Evolutionary conservation across 1,140 invertebrate genomes (phyloP), one percentile per base, ranked within the genome.

Genomic region (Drosophila auraria): DNA sequence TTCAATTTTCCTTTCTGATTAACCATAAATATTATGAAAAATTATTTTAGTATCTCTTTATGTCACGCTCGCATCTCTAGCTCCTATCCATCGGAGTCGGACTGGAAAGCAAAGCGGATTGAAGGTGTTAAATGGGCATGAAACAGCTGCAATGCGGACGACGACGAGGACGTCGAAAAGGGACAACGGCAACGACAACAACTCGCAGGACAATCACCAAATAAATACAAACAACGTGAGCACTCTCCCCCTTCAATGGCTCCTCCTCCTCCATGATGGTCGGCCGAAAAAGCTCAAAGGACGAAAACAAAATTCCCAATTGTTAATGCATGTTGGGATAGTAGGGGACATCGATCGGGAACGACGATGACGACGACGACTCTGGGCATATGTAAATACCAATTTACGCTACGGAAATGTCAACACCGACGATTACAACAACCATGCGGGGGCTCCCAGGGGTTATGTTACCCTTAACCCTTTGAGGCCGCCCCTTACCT

Each of bases 101-200:
- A 51, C 17, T 11, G 47, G 50, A 65, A 68, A 62, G 80, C 77
- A 87, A 87, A 78, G 65, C 84, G 80, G 78, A 87, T 84, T 84
- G 84, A 89, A 89, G 84, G 84, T 89, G 84, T 89, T 89, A 89
- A 89, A 90, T 90, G 84, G 84, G 84, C 84, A 89, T 89, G 82
- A 89, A 89, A 89, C 84, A 89, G 84, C 84, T 89, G 84, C 84
- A 89, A 63, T 89, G 84, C 84, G 49, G 73, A 77, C 40, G 65
- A 68, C 53, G 47, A 68, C 54, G 30, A 53, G 33, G 36, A 54
- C 51, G 53, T 49, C 47, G 73, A 71, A 71, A 59, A 59, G 38
- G 66, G 83, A 83, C 80, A 79, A 80, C 82, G 62, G 63, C 65
- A 72, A 68, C 44, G 76, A 69, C 66, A 72, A 78, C 59, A 68